Percentiles rank a stretch among this genome's conserved stretches.
Evolutionary conservation across 2,797 vertebrate genomes (phyloP).

Genomic region (Enoplosus armatus): DNA sequence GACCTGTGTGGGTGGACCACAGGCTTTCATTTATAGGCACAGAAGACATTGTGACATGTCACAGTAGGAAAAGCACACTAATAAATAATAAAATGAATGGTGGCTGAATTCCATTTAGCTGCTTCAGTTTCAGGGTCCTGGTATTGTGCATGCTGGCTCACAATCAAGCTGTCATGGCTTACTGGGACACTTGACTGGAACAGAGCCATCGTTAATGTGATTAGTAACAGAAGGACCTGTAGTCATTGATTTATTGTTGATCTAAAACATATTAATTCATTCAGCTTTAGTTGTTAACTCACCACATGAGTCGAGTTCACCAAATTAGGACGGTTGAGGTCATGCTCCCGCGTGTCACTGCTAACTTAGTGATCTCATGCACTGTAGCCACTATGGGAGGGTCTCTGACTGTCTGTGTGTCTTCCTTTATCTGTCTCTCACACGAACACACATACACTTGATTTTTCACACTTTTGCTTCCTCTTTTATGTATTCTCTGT

Average conservation of each 20-base stretch:
- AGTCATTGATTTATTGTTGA: not conserved
- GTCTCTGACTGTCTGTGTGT: not conserved
- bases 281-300: not conserved
- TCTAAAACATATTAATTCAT: not conserved
- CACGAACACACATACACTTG: not conserved
- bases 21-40: not conserved
- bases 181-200: no score
- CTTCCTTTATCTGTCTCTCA: not conserved
- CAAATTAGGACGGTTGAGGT: not conserved
- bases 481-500: not conserved
- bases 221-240: not conserved
- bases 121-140: no score
- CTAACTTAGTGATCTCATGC: not conserved
- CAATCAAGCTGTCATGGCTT: no score
- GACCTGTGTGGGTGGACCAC: not conserved
- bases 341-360: not conserved
- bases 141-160: no score
- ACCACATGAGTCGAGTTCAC: no score
- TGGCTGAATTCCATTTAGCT: no score
- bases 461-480: not conserved
- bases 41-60: not conserved
- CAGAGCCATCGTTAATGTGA: no score
- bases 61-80: no score
- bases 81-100: no score
- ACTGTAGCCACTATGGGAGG: not conserved